A percentile compares a stretch with the other conserved stretches of the same genome.
Evolutionary conservation across 2,113 vertebrate genomes (phyloP).

Genomic region (Zootoca vivipara): DNA sequence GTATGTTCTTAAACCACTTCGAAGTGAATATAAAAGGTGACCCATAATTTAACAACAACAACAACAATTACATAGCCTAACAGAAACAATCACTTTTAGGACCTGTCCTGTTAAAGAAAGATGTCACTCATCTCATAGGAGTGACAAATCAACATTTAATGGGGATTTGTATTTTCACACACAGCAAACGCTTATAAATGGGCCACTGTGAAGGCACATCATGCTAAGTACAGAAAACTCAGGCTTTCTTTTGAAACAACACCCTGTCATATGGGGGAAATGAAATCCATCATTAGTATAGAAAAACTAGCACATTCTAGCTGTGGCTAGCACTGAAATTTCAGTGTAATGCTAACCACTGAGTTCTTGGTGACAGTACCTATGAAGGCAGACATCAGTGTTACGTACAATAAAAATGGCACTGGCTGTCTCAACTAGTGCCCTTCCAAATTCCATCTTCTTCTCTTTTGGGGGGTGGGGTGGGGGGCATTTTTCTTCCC

Average conservation of each 20-base stretch:
- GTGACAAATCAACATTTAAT: background rate
- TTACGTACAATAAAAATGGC: constrained; percentile 45
- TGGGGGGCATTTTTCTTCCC: background rate
- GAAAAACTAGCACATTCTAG: background rate
- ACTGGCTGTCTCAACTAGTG: constrained; percentile 39
- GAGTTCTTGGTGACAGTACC: constrained; percentile 46
- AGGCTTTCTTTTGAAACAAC: constrained; percentile 18
- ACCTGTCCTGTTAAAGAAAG: constrained; percentile 29
- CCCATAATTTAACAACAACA: no score
- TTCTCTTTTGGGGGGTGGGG: no score
- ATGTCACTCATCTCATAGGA: constrained; percentile 46
- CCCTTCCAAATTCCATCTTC: background rate
- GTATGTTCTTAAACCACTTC: no score
- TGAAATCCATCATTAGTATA: constrained; percentile 38
- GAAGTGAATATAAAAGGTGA: no score
- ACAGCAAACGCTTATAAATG: constrained; percentile 22
- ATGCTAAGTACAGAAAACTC: constrained; percentile 26
- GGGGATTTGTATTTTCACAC: background rate
- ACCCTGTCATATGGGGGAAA: constrained; percentile 42
- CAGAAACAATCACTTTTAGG: constrained; percentile 40
- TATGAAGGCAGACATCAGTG: constrained; percentile 40
- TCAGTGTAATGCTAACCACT: constrained; percentile 32
- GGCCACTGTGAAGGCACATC: background rate
- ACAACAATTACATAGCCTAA: constrained; percentile 21
- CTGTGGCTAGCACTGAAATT: constrained; percentile 29